These are phyloP conservation scores for Xanthia togata DNA, from an alignment of 2,888 invertebrate genomes.

Conservation along the genomic window DNA sequence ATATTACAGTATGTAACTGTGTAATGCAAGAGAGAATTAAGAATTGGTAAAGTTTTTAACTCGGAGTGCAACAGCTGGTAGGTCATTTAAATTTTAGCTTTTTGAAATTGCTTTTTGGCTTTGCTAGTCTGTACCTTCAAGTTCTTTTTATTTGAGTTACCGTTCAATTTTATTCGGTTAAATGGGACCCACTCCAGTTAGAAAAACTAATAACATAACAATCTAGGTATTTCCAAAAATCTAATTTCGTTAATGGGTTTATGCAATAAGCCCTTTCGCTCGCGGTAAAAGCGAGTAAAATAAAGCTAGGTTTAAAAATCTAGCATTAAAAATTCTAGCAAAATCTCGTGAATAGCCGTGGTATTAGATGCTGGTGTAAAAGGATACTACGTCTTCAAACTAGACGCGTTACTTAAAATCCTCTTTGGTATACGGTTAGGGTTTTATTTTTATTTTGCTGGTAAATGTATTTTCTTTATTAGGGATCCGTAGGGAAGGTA, in stretches of 20 bases:
- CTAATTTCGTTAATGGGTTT: constrained; percentile 55
- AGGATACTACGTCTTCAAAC: constrained; percentile 50
- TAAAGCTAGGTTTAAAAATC: constrained; percentile 42
- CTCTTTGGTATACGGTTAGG: constrained; percentile 16
- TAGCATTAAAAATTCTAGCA: constrained; percentile 41
- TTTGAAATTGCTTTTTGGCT: no score
- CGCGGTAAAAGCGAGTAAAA: constrained; percentile 37
- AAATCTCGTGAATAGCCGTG: constrained; percentile 37
- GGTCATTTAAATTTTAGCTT: background rate
- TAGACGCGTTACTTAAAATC: constrained; percentile 47
- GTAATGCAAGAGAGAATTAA: background rate
- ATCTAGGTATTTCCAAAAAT: constrained; percentile 30
- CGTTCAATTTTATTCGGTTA: background rate
- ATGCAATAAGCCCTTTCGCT: constrained; percentile 25
- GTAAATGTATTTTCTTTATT: background rate
- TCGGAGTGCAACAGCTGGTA: background rate
- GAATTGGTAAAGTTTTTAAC: background rate
- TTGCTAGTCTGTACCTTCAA: background rate
- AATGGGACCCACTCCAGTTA: background rate
- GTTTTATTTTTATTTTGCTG: constrained; percentile 17
- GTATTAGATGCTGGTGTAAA: constrained; percentile 40
- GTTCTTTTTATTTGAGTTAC: no score
- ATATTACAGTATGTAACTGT: background rate
- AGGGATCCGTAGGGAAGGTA: background rate
- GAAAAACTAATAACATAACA: constrained; percentile 5